Evolutionary conservation across 2,888 invertebrate species (phyloP).

Genomic region (Crossocerus cetratus): DNA sequence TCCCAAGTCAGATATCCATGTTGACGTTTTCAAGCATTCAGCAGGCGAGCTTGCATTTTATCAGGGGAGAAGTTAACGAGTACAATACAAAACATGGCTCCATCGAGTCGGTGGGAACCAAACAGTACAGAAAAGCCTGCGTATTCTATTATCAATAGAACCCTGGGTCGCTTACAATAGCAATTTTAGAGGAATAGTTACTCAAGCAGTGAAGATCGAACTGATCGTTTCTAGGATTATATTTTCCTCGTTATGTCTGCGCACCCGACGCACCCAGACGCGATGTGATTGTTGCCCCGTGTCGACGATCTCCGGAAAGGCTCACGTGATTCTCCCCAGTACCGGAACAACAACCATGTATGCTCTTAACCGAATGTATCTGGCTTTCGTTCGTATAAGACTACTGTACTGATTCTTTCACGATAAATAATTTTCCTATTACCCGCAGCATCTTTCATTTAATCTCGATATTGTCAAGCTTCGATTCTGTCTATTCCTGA

Average conservation of each 20-base stretch:
- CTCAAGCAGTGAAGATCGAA: too few relatives aligned
- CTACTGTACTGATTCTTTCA: constrained; percentile 50
- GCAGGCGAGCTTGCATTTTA: not conserved
- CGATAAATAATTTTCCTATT: constrained; percentile 54
- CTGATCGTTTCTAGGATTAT: too few relatives aligned
- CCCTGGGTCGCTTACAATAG: too few relatives aligned
- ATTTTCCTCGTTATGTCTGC: too few relatives aligned
- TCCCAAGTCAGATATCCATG: not conserved
- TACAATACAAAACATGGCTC: too few relatives aligned
- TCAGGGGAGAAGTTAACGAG: too few relatives aligned
- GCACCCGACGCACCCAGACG: not conserved
- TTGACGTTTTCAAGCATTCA: not conserved
- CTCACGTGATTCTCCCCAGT: constrained; percentile 19
- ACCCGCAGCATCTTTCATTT: constrained; percentile 47
- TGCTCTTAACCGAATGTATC: constrained; percentile 43
- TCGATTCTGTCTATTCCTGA: constrained; percentile 12
- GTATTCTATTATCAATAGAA: too few relatives aligned
- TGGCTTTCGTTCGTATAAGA: constrained; percentile 40
- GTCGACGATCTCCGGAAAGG: not conserved
- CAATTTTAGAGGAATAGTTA: too few relatives aligned
- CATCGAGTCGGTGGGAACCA: too few relatives aligned
- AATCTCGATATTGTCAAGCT: constrained; percentile 26
- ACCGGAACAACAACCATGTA: constrained; percentile 35
- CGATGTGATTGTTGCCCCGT: not conserved
- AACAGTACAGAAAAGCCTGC: too few relatives aligned